These are phyloP conservation scores for Ovibos moschatus DNA, from an alignment of 2,113 vertebrate genomes.

Conservation along the genomic window DNA sequence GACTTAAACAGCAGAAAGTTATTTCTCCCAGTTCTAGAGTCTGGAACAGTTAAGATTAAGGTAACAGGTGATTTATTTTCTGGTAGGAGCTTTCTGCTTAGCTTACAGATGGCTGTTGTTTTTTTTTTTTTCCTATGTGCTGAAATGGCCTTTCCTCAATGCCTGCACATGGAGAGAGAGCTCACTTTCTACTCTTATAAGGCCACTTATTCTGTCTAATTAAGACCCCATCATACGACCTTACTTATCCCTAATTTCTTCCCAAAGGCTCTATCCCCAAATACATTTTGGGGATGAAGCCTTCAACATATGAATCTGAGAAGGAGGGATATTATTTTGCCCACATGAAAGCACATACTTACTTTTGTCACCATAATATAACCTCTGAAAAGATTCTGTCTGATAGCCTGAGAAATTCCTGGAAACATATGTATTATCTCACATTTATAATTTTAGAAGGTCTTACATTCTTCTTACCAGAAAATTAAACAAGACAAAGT, in stretches of 20 bases:
- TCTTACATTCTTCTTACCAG: neutral
- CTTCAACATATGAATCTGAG: neutral
- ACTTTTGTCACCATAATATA: neutral
- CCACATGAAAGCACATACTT: neutral
- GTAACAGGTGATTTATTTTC: neutral
- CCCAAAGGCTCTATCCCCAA: neutral
- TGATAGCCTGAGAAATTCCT: neutral
- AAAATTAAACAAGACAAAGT: conserved; percentile 35
- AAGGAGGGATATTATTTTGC: neutral
- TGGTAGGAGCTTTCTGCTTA: neutral
- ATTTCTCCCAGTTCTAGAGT: neutral
- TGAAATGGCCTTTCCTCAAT: neutral
- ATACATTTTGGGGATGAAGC: neutral
- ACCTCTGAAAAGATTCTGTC: neutral
- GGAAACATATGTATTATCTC: neutral
- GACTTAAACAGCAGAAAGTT: neutral
- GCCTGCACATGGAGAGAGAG: neutral
- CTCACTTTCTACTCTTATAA: neutral
- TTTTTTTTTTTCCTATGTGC: neutral
- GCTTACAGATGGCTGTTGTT: fast-evolving
- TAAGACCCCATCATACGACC: neutral
- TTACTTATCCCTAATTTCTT: neutral
- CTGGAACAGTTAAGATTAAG: neutral
- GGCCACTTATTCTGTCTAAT: neutral
- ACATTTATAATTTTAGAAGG: conserved; percentile 29